phyloP scores from a whole-genome alignment of 2,888 invertebrate genomes.

The Brachycybe producta region DNA sequence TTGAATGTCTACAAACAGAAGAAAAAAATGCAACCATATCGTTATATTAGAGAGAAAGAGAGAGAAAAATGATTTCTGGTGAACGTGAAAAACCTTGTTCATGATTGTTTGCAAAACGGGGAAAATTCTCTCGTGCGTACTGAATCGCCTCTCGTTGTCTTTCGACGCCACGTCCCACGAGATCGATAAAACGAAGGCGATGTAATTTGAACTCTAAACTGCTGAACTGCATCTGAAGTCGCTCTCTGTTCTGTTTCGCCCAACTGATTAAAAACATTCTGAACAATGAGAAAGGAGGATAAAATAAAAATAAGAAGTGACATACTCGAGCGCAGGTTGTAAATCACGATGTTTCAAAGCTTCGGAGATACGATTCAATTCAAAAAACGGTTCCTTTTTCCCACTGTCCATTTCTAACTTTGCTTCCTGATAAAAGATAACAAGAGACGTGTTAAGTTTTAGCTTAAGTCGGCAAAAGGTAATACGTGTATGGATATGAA shows the following conservation, averaged over 20 bases:
- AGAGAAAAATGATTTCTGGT: not conserved
- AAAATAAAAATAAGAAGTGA: conserved; percentile 6
- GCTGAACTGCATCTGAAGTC: conserved; percentile 48
- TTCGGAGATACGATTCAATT: conserved; percentile 76
- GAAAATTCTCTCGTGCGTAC: conserved; percentile 74
- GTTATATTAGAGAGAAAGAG: conserved; percentile 1
- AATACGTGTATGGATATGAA: conserved; percentile 26
- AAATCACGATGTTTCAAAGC: conserved; percentile 69
- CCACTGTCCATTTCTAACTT: conserved; percentile 48
- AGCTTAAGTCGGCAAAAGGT: not conserved
- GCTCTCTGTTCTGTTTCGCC: conserved; percentile 61
- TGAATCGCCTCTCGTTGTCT: conserved; percentile 70
- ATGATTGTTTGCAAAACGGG: conserved; percentile 60
- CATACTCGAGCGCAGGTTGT: conserved; percentile 57
- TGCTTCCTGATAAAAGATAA: conserved; percentile 46
- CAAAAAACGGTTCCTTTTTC: conserved; percentile 62
- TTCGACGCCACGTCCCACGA: conserved; percentile 48
- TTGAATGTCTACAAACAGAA: conserved; percentile 52
- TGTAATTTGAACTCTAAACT: conserved; percentile 69
- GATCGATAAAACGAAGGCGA: conserved; percentile 61
- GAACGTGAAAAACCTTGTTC: conserved; percentile 48
- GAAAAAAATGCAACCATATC: conserved; percentile 14
- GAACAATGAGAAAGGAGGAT: too few relatives aligned
- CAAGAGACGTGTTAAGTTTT: not conserved
- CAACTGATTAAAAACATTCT: too few relatives aligned